Conservation (phyloP, 2,113 vertebrate genomes). For the Indri indri region DNA sequence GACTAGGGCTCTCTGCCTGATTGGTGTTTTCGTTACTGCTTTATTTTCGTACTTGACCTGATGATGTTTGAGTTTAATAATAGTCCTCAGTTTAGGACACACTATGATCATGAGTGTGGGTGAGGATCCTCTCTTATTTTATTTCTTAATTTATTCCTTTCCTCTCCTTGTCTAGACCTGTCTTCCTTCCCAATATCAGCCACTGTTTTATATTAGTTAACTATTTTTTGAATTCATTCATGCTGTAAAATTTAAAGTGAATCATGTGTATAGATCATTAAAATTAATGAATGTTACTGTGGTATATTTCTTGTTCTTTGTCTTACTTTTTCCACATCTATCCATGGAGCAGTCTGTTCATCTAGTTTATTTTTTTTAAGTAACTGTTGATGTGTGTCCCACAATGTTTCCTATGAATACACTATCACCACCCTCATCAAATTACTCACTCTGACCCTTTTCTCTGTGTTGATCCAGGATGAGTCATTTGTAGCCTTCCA, state of each 20-base stretch:
- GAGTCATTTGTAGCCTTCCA: not conserved
- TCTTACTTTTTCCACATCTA: not conserved
- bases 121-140: not conserved
- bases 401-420: not conserved
- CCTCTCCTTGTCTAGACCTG: not conserved
- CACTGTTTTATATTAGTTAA: not conserved
- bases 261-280: not conserved
- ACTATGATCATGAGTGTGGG: not conserved
- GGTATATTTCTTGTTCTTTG: not conserved
- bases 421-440: not conserved
- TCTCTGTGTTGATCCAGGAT: not conserved
- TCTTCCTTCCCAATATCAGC: not conserved
- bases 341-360: not conserved
- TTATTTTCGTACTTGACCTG: not conserved
- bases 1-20: not conserved
- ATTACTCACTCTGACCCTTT: not conserved
- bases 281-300: not conserved
- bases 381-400: not conserved
- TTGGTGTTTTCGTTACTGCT: not conserved
- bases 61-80: not conserved
- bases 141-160: not conserved
- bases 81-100: not conserved
- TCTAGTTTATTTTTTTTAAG: not conserved
- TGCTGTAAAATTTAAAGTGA: conserved; percentile 28
- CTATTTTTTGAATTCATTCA: not conserved